Evolutionary conservation across 2,113 vertebrate genomes (phyloP).

Genomic region (Melanerpes formicivorus): DNA sequence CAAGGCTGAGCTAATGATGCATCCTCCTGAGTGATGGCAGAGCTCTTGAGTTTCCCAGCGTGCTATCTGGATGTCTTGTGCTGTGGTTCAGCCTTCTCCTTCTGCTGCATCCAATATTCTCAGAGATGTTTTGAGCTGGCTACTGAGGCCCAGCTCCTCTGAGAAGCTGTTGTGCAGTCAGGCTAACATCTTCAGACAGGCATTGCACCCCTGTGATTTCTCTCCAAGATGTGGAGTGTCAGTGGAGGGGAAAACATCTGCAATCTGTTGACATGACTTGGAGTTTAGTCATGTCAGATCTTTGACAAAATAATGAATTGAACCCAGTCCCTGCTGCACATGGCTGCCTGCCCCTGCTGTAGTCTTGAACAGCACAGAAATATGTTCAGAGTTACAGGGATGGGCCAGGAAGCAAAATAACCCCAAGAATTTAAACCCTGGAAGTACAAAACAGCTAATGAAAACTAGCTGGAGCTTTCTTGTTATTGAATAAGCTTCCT

Average conservation of each 20-base stretch:
- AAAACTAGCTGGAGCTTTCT: neutral
- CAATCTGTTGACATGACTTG: neutral
- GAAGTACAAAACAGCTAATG: neutral
- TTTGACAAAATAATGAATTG: conserved; percentile 4
- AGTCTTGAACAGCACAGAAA: neutral
- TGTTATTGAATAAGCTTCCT: neutral
- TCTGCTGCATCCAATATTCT: neutral
- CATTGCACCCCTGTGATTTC: neutral
- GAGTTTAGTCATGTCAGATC: conserved; percentile 25
- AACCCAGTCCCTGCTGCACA: conserved; percentile 5
- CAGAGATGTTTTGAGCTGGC: neutral
- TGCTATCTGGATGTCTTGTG: neutral
- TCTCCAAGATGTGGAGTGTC: conserved; percentile 23
- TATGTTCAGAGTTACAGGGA: neutral
- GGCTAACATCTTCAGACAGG: neutral
- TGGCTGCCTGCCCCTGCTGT: neutral
- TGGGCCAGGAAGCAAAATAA: neutral
- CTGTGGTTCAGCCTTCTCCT: neutral
- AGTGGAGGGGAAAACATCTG: conserved; percentile 51
- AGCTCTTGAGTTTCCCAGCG: neutral
- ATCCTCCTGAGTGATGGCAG: neutral
- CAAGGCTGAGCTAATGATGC: neutral
- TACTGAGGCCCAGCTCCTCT: neutral
- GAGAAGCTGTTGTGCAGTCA: neutral
- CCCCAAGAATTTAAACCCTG: neutral